Evolutionary conservation across 2,797 vertebrate genomes (phyloP).

Genomic region (Brachyrhaphis roseni): DNA sequence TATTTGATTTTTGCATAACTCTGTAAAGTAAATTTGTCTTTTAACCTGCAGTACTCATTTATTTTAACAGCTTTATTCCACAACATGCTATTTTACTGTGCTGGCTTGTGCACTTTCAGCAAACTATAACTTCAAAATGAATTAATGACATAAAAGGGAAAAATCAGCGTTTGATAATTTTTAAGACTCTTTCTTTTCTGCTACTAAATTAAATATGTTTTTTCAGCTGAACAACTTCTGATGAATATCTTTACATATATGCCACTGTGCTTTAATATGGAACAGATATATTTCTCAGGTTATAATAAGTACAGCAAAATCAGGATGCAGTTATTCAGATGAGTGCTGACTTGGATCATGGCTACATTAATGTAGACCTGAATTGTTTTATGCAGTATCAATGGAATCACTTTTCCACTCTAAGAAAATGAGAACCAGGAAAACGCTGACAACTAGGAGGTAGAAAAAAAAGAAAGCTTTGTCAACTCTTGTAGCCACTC

Average conservation of each 20-base stretch:
- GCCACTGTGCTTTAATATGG: neutral
- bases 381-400: neutral
- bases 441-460: conserved; percentile 31
- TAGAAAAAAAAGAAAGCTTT: conserved; percentile 62
- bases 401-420: conserved; percentile 44
- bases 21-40: neutral
- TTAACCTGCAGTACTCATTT: neutral
- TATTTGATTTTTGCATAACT: neutral
- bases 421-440: conserved; percentile 53
- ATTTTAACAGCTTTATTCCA: neutral
- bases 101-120: neutral
- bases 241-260: neutral
- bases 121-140: neutral
- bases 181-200: neutral
- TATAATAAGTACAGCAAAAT: neutral
- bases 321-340: neutral
- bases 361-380: neutral
- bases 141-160: neutral
- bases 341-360: neutral
- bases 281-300: neutral
- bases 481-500: conserved; percentile 59
- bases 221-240: neutral
- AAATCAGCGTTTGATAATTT: neutral
- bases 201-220: neutral
- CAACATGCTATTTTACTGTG: neutral